Percentiles rank a stretch among this genome's conserved stretches.
phyloP scores from a whole-genome alignment of 2,113 vertebrate species.

The Passerina amoena region DNA sequence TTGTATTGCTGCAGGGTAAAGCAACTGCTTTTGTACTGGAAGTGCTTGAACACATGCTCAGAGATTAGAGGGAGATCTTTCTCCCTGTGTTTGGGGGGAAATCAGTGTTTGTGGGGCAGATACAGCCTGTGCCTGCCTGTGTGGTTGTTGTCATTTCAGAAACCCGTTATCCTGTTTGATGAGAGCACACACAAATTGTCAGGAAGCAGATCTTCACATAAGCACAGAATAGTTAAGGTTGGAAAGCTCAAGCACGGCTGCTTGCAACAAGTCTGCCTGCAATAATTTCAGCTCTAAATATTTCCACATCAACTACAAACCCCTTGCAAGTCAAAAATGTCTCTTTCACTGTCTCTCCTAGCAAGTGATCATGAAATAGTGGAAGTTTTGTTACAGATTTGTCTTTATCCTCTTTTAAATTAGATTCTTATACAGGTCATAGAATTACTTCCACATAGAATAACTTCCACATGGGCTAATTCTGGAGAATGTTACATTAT shows the following conservation, averaged over 20 bases:
- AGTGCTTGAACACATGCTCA: not conserved
- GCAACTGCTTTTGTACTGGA: not conserved
- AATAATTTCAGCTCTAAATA: not conserved
- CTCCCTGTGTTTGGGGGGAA: accelerated
- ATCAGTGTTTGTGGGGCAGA: not conserved
- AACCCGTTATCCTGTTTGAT: not conserved
- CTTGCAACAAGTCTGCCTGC: not conserved
- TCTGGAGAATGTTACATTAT: not conserved
- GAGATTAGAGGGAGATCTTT: not conserved
- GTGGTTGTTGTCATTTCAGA: not conserved
- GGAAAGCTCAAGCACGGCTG: not conserved
- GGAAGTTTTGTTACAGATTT: not conserved
- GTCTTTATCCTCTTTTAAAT: not conserved
- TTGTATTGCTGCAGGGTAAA: not conserved
- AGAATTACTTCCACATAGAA: not conserved
- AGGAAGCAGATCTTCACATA: not conserved
- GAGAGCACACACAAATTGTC: not conserved
- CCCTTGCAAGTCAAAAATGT: accelerated
- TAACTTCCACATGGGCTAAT: not conserved
- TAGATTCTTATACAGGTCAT: not conserved
- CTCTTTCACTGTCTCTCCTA: not conserved
- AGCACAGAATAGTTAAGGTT: not conserved
- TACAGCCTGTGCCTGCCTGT: not conserved
- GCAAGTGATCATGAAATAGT: not conserved
- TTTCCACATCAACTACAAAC: not conserved